phyloP scores from a whole-genome alignment of 2,113 vertebrate species.

The Ailuropoda melanoleuca region DNA sequence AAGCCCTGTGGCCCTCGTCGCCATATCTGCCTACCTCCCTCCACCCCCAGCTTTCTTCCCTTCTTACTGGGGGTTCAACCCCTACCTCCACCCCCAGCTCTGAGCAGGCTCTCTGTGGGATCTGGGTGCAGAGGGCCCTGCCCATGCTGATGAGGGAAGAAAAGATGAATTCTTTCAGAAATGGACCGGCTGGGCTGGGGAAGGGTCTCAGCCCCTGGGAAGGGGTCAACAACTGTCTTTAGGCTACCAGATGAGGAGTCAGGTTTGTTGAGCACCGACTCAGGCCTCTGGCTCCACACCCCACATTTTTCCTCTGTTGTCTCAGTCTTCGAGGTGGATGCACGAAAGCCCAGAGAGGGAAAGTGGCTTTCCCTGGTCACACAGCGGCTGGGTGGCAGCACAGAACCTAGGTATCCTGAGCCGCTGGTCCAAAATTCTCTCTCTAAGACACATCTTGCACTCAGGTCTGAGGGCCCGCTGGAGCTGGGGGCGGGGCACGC shows the following conservation, averaged over 20 bases:
- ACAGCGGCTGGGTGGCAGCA: not conserved
- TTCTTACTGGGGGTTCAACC: not conserved
- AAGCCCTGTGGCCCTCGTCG: accelerated
- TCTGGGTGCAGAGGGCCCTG: not conserved
- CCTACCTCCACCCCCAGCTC: accelerated
- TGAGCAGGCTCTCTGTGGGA: not conserved
- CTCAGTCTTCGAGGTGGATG: not conserved
- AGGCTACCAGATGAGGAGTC: not conserved
- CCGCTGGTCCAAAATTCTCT: not conserved
- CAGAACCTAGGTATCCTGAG: not conserved
- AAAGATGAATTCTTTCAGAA: not conserved
- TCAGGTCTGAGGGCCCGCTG: not conserved
- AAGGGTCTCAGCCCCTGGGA: not conserved
- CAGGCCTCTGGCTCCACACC: not conserved
- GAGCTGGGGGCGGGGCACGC: not conserved
- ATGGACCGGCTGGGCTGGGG: not conserved
- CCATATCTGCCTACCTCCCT: no score
- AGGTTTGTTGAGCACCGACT: not conserved
- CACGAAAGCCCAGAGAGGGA: not conserved
- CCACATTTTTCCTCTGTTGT: not conserved
- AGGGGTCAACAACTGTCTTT: not conserved
- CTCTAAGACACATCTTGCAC: not conserved
- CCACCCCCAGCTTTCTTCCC: not conserved
- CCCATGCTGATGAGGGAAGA: not conserved
- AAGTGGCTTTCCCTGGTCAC: not conserved